Evolutionary conservation across 2,797 vertebrate genomes (phyloP).

Genomic region (Phalloptychus januarius): DNA sequence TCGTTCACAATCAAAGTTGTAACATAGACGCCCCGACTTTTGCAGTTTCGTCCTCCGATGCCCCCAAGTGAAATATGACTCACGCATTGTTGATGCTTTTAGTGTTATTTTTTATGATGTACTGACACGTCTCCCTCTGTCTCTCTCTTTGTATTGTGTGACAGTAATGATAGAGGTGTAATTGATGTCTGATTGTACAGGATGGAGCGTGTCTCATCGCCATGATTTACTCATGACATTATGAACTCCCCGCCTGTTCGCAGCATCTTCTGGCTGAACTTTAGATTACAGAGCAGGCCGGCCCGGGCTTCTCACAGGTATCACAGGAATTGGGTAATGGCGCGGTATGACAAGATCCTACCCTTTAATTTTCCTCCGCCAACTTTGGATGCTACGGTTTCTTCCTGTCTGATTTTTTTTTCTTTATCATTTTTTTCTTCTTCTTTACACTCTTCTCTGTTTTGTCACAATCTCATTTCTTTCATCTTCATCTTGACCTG

Average conservation of each 20-base stretch:
- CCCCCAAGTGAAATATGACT: conserved; percentile 59
- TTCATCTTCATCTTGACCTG: conserved; percentile 62
- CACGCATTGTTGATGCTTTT: conserved; percentile 42
- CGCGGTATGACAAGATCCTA: conserved; percentile 71
- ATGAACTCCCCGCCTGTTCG: conserved; percentile 39
- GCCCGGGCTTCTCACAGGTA: conserved; percentile 69
- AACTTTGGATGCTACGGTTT: conserved; percentile 56
- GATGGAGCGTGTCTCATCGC: conserved; percentile 18
- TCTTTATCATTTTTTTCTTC: not conserved
- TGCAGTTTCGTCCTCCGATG: conserved; percentile 53
- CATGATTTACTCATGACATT: conserved; percentile 43
- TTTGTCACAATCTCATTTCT: conserved; percentile 49
- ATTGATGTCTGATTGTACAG: conserved; percentile 18
- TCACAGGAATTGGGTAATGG: conserved; percentile 78
- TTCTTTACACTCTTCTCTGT: conserved; percentile 18
- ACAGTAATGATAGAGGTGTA: conserved; percentile 8
- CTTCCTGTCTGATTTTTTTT: conserved; percentile 32
- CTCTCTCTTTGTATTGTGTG: conserved; percentile 8
- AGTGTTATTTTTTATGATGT: conserved; percentile 34
- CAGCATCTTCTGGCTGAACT: conserved; percentile 41
- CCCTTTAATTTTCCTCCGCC: conserved; percentile 80
- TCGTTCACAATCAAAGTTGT: conserved; percentile 78
- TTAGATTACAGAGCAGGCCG: conserved; percentile 76
- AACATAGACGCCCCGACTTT: conserved; percentile 70
- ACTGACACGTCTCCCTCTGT: conserved; percentile 16